Base-by-base conservation (phyloP, 2,797 vertebrate genomes). In the Bryconaethiops microstoma region DNA sequence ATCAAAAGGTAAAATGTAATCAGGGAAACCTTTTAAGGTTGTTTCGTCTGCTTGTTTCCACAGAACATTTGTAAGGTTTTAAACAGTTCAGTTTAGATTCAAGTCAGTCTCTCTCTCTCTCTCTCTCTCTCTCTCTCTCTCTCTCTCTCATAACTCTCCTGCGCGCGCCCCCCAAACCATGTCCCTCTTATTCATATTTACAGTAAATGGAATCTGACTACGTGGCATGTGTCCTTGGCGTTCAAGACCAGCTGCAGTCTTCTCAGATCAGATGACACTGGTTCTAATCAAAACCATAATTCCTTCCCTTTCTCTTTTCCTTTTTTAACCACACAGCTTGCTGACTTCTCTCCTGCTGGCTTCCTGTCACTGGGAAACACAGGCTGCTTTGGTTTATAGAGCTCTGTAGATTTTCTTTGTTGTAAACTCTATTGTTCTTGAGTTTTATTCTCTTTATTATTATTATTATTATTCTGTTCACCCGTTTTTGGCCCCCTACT, bases 261-360 rank as follows among this genome's bases (percentile, higher is more conserved):
- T 90, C 71, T 87, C 82, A 76, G 88, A 90, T 92, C 90, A 87
- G 87, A 92, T 91, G 91, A 91, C 80, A 29, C 78, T 68, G 65
- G 57, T 78, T 16, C 82, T 91, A 90, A 92, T 93, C 87, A 88
- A 88, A 92, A 90, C 86, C 90, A 88, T 72, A 86, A 85, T 82
- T 86, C 78, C 65, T 75, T 77, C 68, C 78, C 63, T 67, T 73
- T 55, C 77, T 35, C 54, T 81, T 29, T 39, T 39, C 40, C 67
- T 67, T 1, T 79, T 52, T 75, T 74, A 72, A 67, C 29, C 25
- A 60, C 39, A 57, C 72, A 29, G 12, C 54, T 45, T 21, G n/a
- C 40, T 80, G 54, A 25, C 12, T 74, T 39, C 72, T 64, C 52
- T 42, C 45, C 52, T 74, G 45, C 25, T 80, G 45, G 13, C 54